Evolutionary conservation across 2,113 vertebrate species (phyloP).

Genomic region (Typhlomys cinereus): DNA sequence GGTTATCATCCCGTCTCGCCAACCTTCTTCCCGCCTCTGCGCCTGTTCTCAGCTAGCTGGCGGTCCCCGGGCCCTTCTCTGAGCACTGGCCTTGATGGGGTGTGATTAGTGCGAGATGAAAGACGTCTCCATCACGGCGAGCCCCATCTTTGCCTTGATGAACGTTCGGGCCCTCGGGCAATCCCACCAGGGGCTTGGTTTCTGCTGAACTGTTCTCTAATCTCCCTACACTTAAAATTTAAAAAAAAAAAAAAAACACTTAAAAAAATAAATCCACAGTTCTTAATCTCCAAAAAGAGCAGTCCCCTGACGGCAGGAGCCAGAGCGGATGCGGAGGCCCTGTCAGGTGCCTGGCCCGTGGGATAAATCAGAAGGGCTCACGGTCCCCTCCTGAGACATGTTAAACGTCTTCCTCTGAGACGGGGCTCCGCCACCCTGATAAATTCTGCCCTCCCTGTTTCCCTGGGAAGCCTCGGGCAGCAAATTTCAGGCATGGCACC

Average conservation of each 20-base stretch:
- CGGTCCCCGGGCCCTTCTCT: not conserved
- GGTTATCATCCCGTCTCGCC: not conserved
- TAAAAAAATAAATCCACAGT: conserved; percentile 33
- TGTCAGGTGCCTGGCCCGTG: not conserved
- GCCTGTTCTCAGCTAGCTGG: not conserved
- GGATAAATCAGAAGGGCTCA: conserved; percentile 41
- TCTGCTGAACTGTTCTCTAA: conserved; percentile 47
- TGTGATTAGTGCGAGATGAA: not conserved
- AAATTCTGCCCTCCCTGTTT: conserved; percentile 58
- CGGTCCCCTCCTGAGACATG: not conserved
- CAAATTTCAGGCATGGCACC: conserved; percentile 45
- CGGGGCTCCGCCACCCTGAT: not conserved
- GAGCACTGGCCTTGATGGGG: not conserved
- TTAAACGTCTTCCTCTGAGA: not conserved
- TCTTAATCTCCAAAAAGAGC: conserved; percentile 48
- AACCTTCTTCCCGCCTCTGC: not conserved
- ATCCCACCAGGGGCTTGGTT: conserved; percentile 3
- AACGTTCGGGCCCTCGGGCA: conserved; percentile 37
- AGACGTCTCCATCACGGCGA: conserved; percentile 32
- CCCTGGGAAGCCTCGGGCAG: not conserved
- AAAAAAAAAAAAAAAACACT: conserved; percentile 6
- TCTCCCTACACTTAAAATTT: conserved; percentile 44
- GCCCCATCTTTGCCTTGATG: conserved; percentile 39
- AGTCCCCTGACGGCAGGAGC: not conserved
- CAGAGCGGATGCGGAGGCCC: not conserved